phyloP scores from a whole-genome alignment of 1,140 invertebrate species.

The Bathynomus jamesi region DNA sequence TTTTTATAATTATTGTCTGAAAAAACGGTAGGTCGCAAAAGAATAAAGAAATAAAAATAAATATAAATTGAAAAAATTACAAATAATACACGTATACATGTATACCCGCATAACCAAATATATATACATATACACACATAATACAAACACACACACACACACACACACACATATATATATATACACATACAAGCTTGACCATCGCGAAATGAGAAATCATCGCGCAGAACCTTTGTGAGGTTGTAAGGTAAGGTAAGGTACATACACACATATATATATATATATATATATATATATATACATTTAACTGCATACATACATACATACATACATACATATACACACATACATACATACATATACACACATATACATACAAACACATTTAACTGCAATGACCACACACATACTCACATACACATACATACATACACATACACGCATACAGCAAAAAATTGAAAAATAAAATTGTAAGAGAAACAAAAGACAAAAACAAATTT shows the following conservation, averaged over 20 bases:
- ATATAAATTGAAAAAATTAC: not conserved
- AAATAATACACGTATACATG: not conserved
- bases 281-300: not conserved
- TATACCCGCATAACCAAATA: not conserved
- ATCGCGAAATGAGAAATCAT: too few relatives aligned
- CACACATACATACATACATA: not conserved
- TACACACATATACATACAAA: not conserved
- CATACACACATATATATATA: not conserved
- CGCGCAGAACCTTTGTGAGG: too few relatives aligned
- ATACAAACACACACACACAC: not conserved
- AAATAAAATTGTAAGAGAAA: too few relatives aligned
- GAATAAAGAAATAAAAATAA: not conserved
- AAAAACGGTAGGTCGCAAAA: too few relatives aligned
- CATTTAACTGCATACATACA: not conserved
- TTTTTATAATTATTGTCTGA: too few relatives aligned
- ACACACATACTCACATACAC: not conserved
- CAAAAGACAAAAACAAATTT: too few relatives aligned
- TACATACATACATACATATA: not conserved
- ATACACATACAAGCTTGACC: not conserved
- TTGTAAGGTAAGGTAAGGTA: not conserved
- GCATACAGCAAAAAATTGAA: too few relatives aligned
- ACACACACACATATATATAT: not conserved
- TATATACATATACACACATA: not conserved
- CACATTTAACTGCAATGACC: too few relatives aligned
- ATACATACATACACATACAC: too few relatives aligned